These are phyloP conservation scores for Charadrius vociferus DNA, from an alignment of 2,113 vertebrate genomes.

Conservation along the genomic window DNA sequence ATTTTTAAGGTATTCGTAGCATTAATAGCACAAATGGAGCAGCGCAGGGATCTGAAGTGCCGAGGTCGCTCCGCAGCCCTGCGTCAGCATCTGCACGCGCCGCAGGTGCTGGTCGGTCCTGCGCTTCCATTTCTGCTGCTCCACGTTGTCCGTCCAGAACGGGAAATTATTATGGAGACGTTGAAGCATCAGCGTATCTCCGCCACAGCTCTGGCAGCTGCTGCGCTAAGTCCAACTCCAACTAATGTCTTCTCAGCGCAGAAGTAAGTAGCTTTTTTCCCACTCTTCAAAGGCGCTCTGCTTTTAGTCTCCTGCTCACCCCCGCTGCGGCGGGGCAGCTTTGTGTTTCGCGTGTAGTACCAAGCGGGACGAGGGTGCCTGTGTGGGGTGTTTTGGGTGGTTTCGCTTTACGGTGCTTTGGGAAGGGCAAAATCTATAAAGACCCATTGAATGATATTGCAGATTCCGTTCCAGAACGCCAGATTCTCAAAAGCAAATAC, in stretches of 20 bases:
- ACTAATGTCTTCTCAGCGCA: background rate
- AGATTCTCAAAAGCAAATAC: background rate
- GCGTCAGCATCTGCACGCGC: background rate
- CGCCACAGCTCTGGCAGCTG: background rate
- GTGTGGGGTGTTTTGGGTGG: background rate
- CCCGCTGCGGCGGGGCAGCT: background rate
- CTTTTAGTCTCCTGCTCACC: background rate
- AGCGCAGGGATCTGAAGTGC: background rate
- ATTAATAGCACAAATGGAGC: background rate
- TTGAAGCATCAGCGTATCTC: background rate
- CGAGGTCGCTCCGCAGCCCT: background rate
- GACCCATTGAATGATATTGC: background rate
- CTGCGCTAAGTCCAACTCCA: background rate
- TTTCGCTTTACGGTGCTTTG: background rate
- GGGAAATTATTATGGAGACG: background rate
- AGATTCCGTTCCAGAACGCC: background rate
- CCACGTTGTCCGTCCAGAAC: accelerated
- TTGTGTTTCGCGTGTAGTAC: background rate
- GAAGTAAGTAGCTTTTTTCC: background rate
- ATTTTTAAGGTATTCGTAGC: background rate
- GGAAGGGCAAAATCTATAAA: background rate
- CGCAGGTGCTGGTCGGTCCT: background rate
- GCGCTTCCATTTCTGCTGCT: background rate
- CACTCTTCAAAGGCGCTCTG: background rate
- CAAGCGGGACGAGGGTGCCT: background rate